phyloP scores from a whole-genome alignment of 2,888 invertebrate genomes.

The Habrosyne pyritoides region DNA sequence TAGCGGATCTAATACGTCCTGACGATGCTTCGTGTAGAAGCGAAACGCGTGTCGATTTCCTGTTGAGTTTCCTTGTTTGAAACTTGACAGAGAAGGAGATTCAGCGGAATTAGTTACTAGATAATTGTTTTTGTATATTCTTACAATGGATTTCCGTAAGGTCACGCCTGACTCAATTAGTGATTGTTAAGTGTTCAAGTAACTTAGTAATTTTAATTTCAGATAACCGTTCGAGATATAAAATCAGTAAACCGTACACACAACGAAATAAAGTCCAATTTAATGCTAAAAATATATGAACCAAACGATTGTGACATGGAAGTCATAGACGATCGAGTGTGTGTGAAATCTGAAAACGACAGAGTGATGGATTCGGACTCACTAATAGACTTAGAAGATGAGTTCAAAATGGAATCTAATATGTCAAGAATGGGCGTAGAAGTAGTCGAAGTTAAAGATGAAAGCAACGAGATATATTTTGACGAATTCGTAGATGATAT shows the following conservation, averaged over 20 bases:
- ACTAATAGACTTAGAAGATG: slow-evolving; percentile 1
- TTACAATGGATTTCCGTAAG: too few species aligned
- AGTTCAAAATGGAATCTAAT: slow-evolving; percentile 5
- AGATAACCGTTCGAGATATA: slow-evolving; percentile 60
- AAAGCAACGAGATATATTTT: slow-evolving; percentile 53
- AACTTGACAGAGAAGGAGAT: too few species aligned
- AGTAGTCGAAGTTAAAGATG: slow-evolving; percentile 50
- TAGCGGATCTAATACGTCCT: too few species aligned
- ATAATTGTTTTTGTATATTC: too few species aligned
- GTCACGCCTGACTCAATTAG: too few species aligned
- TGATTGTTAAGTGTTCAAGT: too few species aligned
- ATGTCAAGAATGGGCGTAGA: slow-evolving; percentile 25
- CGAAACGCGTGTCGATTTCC: too few species aligned
- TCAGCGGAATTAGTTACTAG: too few species aligned
- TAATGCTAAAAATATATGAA: slow-evolving; percentile 47
- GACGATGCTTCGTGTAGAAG: too few species aligned
- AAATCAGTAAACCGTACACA: slow-evolving; percentile 50
- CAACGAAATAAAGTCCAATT: slow-evolving; percentile 36
- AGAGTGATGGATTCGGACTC: not conserved
- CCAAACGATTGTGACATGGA: slow-evolving; percentile 44
- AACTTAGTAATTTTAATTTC: slow-evolving; percentile 20
- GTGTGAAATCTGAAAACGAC: slow-evolving; percentile 31
- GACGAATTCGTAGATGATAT: slow-evolving; percentile 54
- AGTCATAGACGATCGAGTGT: slow-evolving; percentile 34
- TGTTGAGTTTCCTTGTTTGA: too few species aligned